These are phyloP conservation scores for Lepidotrigona ventralis DNA, from an alignment of 1,140 invertebrate species.

Conservation along the genomic window DNA sequence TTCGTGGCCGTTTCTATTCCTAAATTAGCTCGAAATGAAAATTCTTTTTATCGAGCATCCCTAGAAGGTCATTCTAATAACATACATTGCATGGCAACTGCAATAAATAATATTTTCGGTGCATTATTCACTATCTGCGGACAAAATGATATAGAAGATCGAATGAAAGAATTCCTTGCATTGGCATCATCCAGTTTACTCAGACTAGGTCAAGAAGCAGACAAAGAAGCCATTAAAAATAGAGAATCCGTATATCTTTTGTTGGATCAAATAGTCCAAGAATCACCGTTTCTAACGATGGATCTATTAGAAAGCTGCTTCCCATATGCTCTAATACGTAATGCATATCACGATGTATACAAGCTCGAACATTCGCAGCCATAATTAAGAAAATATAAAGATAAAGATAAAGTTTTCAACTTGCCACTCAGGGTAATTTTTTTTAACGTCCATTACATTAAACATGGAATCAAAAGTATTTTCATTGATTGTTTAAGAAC, in stretches of 20 bases:
- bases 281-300: conserved; percentile 98
- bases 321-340: conserved; percentile 97
- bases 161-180: conserved; percentile 99
- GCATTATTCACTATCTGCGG: conserved; percentile 97
- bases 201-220: conserved; percentile 95
- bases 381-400: conserved; percentile 66
- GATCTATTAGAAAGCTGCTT: conserved; percentile 98
- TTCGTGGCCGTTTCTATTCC: conserved; percentile 99
- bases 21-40: conserved; percentile 94
- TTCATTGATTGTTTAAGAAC: not conserved
- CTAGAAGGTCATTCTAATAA: conserved; percentile 98
- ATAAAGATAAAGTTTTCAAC: conserved; percentile 29
- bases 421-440: conserved; percentile 58
- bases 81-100: conserved; percentile 97
- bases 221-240: conserved; percentile 96
- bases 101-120: conserved; percentile 98
- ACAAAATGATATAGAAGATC: conserved; percentile 96
- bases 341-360: conserved; percentile 97
- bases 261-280: conserved; percentile 97
- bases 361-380: conserved; percentile 89
- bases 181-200: conserved; percentile 97
- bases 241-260: conserved; percentile 97
- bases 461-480: conserved; percentile 26
- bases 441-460: conserved; percentile 56
- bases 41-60: conserved; percentile 93